Base-by-base conservation (phyloP, 2,113 vertebrate genomes). In the Grallaria varia region DNA sequence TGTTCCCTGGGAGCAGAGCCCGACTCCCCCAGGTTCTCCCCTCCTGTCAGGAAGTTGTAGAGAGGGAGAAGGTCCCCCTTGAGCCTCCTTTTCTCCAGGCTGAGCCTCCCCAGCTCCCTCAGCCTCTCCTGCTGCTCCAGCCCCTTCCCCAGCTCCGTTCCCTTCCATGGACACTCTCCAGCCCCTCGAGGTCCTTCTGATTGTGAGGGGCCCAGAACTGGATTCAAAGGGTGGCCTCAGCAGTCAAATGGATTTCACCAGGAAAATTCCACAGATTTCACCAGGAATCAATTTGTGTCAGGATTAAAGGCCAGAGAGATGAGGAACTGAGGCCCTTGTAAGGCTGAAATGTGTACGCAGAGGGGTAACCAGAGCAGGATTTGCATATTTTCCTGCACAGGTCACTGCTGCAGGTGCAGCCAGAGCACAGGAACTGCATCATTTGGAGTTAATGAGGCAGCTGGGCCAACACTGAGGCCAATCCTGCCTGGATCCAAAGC, bases 11-110 rank as follows among this genome's bases (percentile, higher is more conserved):
- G 9, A 66, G 86, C 59, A 81, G 1, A 73, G 44, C 37, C 37
- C 0, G 4, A 22, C 3, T 11, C 22, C 22, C 14, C 50, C 27
- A 0, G 0, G 17, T 50, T 58, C 42, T 33, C 59, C 31, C 31
- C 67, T 66, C 59, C 52, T 88, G 44, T 3, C 69, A 75, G 67
- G 47, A 60, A 52, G 12, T 1, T 75, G 68, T 56, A 60, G 37
- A 80, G 66, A 66, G 27, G 12, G 12, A 53, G 5, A 52, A 10
- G 37, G 12, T 0, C 5, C 37, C 58, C 58, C 77, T 60, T 52
- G 69, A 74, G 33, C 52, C 87, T 52, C 60, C 45, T 82, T 18
- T 60, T 0, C 39, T 67, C 45, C 77, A 74, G 77, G 19, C 12
- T 75, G 28, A 74, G 77, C 60, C 33, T 14, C 42, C 4, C 35